A percentile compares a stretch with the other conserved stretches of the same genome.
Conservation (phyloP, 2,888 invertebrate species). For the Myopa testacea region DNA sequence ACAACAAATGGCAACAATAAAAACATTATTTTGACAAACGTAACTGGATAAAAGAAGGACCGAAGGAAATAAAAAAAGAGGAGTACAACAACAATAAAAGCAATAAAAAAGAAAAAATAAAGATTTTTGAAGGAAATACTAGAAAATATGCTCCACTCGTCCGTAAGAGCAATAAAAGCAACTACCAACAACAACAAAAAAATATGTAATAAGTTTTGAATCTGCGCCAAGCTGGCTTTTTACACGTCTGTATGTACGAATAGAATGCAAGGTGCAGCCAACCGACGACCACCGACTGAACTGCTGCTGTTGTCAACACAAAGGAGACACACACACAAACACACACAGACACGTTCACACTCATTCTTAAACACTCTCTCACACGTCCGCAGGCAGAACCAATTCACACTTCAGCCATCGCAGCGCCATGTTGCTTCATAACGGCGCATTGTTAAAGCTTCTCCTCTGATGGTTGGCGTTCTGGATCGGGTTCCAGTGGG, state of each 20-base stretch:
- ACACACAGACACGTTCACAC: not conserved
- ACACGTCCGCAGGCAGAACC: not conserved
- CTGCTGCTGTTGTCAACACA: not conserved
- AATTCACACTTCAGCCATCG: slow-evolving; percentile 10
- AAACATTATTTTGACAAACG: not conserved
- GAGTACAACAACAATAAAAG: not conserved
- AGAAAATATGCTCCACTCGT: too few relatives aligned
- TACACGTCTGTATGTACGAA: too few relatives aligned
- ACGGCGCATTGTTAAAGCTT: not conserved
- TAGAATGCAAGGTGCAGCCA: too few relatives aligned
- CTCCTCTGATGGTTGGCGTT: not conserved
- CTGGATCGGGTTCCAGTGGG: not conserved
- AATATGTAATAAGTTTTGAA: too few relatives aligned
- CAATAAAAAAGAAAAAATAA: not conserved
- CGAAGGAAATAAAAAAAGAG: not conserved
- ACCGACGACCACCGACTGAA: too few relatives aligned
- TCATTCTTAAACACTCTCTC: not conserved
- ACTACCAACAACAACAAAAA: not conserved
- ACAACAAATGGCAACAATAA: slow-evolving; percentile 10
- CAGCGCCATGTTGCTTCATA: not conserved
- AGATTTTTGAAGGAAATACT: not conserved
- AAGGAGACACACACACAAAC: not conserved
- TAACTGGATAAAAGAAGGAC: not conserved
- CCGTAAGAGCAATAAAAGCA: not conserved
- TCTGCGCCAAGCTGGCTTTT: too few relatives aligned